Base-by-base conservation (phyloP, 2,888 invertebrate species). In the Tricholauxania praeusta region DNA sequence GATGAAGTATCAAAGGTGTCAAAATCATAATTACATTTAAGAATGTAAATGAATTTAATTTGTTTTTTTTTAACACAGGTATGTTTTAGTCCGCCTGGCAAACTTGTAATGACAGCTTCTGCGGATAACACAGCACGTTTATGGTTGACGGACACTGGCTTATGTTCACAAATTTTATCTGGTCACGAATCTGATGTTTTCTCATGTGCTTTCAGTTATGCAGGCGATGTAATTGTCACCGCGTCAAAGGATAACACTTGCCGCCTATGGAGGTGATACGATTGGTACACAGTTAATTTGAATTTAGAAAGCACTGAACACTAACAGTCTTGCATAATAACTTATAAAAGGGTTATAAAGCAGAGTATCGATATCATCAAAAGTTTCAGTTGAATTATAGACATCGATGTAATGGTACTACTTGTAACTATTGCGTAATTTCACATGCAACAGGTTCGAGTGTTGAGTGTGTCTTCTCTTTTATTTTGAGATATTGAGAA, bases 201-300 rank as follows among this genome's bases (percentile, higher is more conserved):
- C 87, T 93, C 93, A n/a, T 93, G 93, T 80, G 92, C 92, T 2
- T 95, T 92, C 85, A 94, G 93, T 51, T 94, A 95, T 85, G 89
- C 91, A 0, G 95, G 94, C 0, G 93, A 94, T 81, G 91, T 92
- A 7, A 91, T 95, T 79, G 88, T 95, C 78, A 95, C 95, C 19
- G 94, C 94, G 0, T 93, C 93, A 79, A 94, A 94, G 86, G 95
- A 95, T 85, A 94, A 94, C 87, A 93, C 92, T 14, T 94, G 94
- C 85, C 89, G 92, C 69, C 91, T 95, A 78, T 95, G 95, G 94
- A 91, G 91, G 85, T 92, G 92, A 92, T 90, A 91, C 82, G 92
- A 92, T 81, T 92, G 92, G 92, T 92, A 85, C 70, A 85, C 84
- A 12, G 87, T 86, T 48, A 83, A 85, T 75, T 77, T 72, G 28